These are phyloP conservation scores for Drosophila eohydei DNA, from an alignment of 2,888 invertebrate genomes.

Conservation along the genomic window DNA sequence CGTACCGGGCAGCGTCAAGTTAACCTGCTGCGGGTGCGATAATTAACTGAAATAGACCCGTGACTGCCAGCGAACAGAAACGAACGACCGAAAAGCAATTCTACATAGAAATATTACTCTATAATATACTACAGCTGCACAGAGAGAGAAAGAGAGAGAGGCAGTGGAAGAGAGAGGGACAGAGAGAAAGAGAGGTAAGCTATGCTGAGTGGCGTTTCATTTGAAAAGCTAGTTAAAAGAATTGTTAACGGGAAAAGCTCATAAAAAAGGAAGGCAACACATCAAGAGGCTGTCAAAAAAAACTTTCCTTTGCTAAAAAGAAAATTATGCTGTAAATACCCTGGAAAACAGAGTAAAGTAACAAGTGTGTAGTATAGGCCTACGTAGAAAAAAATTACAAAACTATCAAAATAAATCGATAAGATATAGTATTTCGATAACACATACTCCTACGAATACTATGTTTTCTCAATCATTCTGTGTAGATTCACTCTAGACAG, in stretches of 20 bases:
- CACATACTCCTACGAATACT: too few species aligned
- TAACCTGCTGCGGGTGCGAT: conserved; percentile 76
- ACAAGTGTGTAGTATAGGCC: not conserved
- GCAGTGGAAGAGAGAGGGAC: not conserved
- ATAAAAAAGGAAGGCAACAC: conserved; percentile 34
- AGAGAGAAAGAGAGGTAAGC: not conserved
- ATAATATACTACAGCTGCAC: conserved; percentile 29
- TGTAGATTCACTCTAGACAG: too few species aligned
- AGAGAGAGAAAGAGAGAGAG: not conserved
- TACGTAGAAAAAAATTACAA: too few species aligned
- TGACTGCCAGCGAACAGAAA: conserved; percentile 54
- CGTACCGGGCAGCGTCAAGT: conserved; percentile 47
- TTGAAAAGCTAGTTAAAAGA: conserved; percentile 30
- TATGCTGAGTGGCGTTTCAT: conserved; percentile 15
- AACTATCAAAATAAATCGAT: too few species aligned
- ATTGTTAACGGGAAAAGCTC: conserved; percentile 38
- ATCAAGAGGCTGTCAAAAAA: conserved; percentile 43
- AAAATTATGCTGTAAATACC: conserved; percentile 16
- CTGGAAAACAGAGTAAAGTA: not conserved
- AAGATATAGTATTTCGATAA: too few species aligned
- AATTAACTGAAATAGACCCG: conserved; percentile 80
- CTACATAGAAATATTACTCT: conserved; percentile 40
- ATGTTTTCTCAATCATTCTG: too few species aligned
- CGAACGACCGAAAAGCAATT: conserved; percentile 29
- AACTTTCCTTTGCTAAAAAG: conserved; percentile 39